Conservation (phyloP, 2,797 vertebrate species). For the Rhincodon typus region DNA sequence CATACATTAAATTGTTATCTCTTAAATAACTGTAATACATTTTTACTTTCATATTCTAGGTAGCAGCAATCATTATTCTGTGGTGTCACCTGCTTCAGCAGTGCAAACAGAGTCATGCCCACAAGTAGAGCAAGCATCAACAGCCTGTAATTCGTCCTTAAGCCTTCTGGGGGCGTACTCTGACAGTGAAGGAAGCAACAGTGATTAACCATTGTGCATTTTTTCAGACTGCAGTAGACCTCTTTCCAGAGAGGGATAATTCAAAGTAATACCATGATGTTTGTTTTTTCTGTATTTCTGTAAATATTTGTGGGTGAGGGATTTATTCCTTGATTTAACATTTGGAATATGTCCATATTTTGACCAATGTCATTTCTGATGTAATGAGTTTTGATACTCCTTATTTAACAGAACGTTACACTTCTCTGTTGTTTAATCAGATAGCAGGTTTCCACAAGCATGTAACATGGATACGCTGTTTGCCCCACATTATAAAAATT, state of each 20-base stretch:
- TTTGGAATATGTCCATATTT: not conserved
- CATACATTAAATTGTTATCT: not conserved
- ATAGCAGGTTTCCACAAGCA: not conserved
- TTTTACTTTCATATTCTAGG: constrained; percentile 41
- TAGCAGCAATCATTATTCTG: not conserved
- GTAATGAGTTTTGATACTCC: not conserved
- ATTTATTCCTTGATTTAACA: not conserved
- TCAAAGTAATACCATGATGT: no score
- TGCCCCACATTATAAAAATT: not conserved
- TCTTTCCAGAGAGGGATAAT: not conserved
- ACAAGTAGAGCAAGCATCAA: not conserved
- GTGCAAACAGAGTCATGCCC: not conserved
- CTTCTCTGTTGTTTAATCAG: not conserved
- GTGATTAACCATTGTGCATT: constrained; percentile 47
- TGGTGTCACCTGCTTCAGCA: accelerated
- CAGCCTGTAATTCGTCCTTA: constrained; percentile 60
- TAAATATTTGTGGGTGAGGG: not conserved
- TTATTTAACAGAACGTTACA: not conserved
- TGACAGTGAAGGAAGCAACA: constrained; percentile 73
- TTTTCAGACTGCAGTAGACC: not conserved
- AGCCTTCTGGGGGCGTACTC: constrained; percentile 76
- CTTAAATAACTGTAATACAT: not conserved
- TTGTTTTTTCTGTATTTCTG: not conserved
- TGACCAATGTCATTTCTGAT: not conserved
- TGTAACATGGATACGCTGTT: not conserved